These are phyloP conservation scores for Mohoua ochrocephala DNA, from an alignment of 2,113 vertebrate genomes.

Conservation along the genomic window DNA sequence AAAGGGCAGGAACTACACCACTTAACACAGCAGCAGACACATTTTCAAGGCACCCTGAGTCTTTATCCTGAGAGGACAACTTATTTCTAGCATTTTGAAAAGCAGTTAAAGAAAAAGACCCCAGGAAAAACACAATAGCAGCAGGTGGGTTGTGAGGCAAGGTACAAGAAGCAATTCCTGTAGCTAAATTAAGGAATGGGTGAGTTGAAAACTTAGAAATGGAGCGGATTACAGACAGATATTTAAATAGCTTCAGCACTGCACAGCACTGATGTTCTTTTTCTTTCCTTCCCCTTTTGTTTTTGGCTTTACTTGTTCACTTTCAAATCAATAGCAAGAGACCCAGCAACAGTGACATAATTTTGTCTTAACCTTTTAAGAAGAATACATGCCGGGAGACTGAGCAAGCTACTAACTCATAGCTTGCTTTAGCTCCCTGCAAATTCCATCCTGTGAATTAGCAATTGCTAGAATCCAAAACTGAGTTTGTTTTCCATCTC, in stretches of 20 bases:
- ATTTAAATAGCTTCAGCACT: not conserved
- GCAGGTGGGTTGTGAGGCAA: not conserved
- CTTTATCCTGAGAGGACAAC: not conserved
- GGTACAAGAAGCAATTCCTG: not conserved
- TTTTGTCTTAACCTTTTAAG: not conserved
- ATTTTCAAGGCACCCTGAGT: not conserved
- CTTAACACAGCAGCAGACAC: slow-evolving; percentile 49
- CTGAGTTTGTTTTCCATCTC: not conserved
- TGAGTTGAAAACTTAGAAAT: not conserved
- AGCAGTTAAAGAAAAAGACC: not conserved
- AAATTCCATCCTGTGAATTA: not conserved
- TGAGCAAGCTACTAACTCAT: not conserved
- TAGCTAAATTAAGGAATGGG: not conserved
- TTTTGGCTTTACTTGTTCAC: not conserved
- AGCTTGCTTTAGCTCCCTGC: not conserved
- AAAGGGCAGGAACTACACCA: not conserved
- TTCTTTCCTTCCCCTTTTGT: not conserved
- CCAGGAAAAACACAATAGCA: not conserved
- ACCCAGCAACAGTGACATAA: not conserved
- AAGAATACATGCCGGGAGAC: not conserved
- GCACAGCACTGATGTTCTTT: not conserved
- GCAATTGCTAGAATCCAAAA: not conserved
- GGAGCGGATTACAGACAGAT: not conserved
- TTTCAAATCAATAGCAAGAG: not conserved
- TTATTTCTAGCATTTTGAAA: not conserved